These are phyloP conservation scores for Falco cherrug DNA, from an alignment of 2,797 vertebrate genomes.

Conservation along the genomic window DNA sequence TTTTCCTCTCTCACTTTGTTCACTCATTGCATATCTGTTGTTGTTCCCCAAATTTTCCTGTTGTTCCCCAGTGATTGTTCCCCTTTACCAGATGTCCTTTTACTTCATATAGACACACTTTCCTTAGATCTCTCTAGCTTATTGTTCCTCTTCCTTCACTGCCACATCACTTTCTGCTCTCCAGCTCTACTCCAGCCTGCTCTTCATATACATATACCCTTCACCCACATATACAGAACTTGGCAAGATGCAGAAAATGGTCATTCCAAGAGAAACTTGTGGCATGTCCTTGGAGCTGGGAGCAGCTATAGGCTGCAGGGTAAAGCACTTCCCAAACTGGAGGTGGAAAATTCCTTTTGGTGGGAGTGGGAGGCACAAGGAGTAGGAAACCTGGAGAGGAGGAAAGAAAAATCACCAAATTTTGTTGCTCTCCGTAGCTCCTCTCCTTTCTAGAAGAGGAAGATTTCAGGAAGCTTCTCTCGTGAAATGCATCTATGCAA, in stretches of 20 bases:
- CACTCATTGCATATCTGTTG: background rate
- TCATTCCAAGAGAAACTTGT: slow-evolving; percentile 41
- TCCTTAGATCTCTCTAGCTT: background rate
- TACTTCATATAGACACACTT: background rate
- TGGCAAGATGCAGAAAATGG: slow-evolving; percentile 33
- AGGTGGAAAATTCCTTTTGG: background rate
- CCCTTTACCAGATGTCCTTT: background rate
- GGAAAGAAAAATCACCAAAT: background rate
- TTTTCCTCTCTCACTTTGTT: background rate
- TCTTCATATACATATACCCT: background rate
- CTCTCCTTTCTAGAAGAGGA: background rate
- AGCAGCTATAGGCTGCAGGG: background rate
- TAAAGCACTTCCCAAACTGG: slow-evolving; percentile 30
- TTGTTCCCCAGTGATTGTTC: background rate
- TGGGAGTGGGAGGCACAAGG: background rate
- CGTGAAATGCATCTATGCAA: background rate
- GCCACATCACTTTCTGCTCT: background rate
- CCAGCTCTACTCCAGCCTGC: background rate
- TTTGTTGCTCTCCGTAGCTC: background rate
- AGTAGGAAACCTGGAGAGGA: background rate
- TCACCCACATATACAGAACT: slow-evolving; percentile 13
- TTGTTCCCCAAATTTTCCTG: background rate
- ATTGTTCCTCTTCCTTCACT: background rate
- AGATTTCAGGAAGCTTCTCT: background rate
- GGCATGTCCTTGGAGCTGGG: slow-evolving; percentile 16